Evolutionary conservation across 1,140 invertebrate genomes (phyloP), one percentile per base, ranked within the genome.

Genomic region (Drosophila rufa): DNA sequence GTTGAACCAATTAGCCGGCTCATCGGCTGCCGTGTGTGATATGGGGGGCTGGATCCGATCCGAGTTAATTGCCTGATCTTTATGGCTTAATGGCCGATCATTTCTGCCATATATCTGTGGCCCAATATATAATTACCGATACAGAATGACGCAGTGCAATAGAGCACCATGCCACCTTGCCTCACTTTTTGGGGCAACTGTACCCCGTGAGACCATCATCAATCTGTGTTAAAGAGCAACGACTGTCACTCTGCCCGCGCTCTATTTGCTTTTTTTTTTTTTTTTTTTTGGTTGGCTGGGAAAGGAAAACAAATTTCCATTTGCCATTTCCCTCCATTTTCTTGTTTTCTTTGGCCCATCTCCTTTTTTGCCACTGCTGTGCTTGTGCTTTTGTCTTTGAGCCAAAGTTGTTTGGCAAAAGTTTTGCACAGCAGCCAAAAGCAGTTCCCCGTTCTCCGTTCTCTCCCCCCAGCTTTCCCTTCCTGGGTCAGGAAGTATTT

Each of bases 231-330:
- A 45, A 55, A 53, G 62, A 45, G 48, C 61, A 69, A 66, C 48
- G 38, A 70, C 67, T 71, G 69, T 73, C 69, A 59, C 62, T 68
- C 30, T 45, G 30, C 19, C 7, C n/a, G 33, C 42, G 50, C 38
- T 65, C 46, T 62, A 74, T 61, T 75, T 61, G 57, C 25, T 27
- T 36, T 3, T 3, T 22, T 17, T 36, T 56, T 48, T 38, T 47
- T 47, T 19, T 25, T 53, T 48, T 50, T 67, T 36, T 19, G 38
- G 19, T 17, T 61, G 48, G 66, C 36, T 45, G 68, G 69, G 55
- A 77, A 59, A 75, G 77, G 50, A 80, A 85, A 83, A 79, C 68
- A 79, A 82, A 86, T 86, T 86, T 87, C 83, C 79, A 82, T 85
- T 77, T 86, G 80, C 61, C 66, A 77, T 84, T 84, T 42, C 25